Evolutionary conservation across 2,797 vertebrate genomes (phyloP).

Genomic region (Caiman crocodilus): DNA sequence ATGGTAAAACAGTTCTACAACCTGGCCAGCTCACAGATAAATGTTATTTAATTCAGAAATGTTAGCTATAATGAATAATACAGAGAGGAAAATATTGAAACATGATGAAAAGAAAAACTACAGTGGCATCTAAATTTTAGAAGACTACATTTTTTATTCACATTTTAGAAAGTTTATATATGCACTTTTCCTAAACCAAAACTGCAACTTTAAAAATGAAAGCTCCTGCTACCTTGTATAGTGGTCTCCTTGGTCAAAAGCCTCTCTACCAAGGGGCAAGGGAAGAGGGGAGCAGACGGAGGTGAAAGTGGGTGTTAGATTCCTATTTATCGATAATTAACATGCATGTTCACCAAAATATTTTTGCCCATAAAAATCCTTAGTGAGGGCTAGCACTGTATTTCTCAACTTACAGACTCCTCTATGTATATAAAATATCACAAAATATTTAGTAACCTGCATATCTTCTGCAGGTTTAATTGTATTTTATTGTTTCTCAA

Average conservation of each 20-base stretch:
- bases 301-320: too few species aligned
- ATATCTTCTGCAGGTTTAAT: background rate
- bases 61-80: background rate
- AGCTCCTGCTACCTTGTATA: too few species aligned
- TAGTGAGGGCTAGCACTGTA: background rate
- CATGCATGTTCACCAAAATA: background rate
- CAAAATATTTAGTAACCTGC: background rate
- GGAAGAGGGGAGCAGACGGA: too few species aligned
- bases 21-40: background rate
- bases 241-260: too few species aligned
- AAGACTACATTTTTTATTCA: background rate
- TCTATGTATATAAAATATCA: background rate
- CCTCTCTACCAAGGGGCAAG: too few species aligned
- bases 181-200: background rate
- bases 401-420: background rate
- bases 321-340: too few species aligned
- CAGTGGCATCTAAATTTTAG: background rate
- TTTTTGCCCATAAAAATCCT: background rate
- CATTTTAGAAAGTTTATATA: background rate
- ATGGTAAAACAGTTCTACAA: background rate
- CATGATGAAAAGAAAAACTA: background rate
- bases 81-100: background rate
- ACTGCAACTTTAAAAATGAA: background rate
- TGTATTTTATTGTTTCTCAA: background rate
- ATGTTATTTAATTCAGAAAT: background rate